Base-by-base conservation (phyloP, 2,113 vertebrate genomes). In the Fukomys damarensis region DNA sequence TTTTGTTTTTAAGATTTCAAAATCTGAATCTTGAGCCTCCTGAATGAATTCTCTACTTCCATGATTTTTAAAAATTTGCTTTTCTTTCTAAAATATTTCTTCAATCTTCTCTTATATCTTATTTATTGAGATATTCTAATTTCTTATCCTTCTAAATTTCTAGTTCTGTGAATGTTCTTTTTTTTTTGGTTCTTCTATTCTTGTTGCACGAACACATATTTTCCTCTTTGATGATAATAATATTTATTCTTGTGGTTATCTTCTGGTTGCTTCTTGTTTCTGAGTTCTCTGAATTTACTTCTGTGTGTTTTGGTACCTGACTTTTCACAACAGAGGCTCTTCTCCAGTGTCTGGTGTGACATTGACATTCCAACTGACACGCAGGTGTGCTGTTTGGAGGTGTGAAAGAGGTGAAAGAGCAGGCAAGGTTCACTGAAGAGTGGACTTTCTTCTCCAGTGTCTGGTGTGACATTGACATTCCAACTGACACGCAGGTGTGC, bases 221-320 rank as follows among this genome's bases (percentile, higher is more conserved):
- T 41, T 87, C 56, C 19, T 76, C 2, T 63, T 59, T 72, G 61
- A 86, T 41, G 4, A 35, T 35, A 54, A n/a, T 88, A 66, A 86
- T 82, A 70, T 82, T 95, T 82, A 70, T 77, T 95, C 46, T 93
- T 77, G n/a, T 80, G 82, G 35, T 86, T 32, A 30, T n/a, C 13
- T 66, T 88, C 41, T 72, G 19, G 58, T 91, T 89, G 32, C 49
- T 26, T 63, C 32, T 94, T 91, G 5, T 89, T 89, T 93, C 89
- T 89, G 10, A 77, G n/a, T 89, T 28, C 6, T 81, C 65, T 82
- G 26, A 85, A 54, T 91, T 54, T 17, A 66, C 17, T 65, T 89
- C 72, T 74, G 13, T 59, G 74, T 91, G 12, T 41, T 61, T 61
- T 52, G 26, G 35, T 24, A 38, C 30, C 85, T 88, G 76, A 61